Conservation (phyloP, 2,797 vertebrate species). For the Sebastes goodei region DNA sequence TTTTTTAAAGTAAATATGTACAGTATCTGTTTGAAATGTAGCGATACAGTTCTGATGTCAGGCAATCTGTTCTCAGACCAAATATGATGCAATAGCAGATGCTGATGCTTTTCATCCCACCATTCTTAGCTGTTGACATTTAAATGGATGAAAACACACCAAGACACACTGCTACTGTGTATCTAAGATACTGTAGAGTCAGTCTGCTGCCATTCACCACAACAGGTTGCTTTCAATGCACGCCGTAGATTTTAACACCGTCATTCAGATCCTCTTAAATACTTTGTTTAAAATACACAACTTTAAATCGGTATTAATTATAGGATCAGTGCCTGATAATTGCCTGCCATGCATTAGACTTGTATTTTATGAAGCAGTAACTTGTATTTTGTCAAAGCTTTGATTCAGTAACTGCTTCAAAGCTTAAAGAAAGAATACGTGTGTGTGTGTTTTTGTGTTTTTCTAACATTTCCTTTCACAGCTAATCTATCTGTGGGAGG, state of each 20-base stretch:
- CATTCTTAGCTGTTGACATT: neutral
- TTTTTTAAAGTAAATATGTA: neutral
- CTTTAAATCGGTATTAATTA: neutral
- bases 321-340: neutral
- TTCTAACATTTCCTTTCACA: slow-evolving; percentile 12
- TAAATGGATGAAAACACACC: neutral
- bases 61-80: neutral
- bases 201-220: neutral
- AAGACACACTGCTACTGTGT: neutral
- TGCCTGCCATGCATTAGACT: neutral
- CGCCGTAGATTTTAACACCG: neutral
- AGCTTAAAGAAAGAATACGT: neutral
- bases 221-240: neutral
- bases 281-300: neutral
- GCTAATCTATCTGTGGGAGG: slow-evolving; percentile 36
- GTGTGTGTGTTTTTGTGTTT: slow-evolving; percentile 12
- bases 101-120: neutral
- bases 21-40: neutral
- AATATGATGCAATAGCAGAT: neutral
- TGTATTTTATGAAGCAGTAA: neutral
- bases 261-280: neutral
- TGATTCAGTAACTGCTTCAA: slow-evolving; percentile 3
- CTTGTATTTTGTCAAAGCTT: slow-evolving; percentile 1
- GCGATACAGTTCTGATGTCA: neutral
- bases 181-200: neutral